Evolutionary conservation across 2,797 vertebrate species (phyloP).

Genomic region (Pantherophis alleghaniensis): DNA sequence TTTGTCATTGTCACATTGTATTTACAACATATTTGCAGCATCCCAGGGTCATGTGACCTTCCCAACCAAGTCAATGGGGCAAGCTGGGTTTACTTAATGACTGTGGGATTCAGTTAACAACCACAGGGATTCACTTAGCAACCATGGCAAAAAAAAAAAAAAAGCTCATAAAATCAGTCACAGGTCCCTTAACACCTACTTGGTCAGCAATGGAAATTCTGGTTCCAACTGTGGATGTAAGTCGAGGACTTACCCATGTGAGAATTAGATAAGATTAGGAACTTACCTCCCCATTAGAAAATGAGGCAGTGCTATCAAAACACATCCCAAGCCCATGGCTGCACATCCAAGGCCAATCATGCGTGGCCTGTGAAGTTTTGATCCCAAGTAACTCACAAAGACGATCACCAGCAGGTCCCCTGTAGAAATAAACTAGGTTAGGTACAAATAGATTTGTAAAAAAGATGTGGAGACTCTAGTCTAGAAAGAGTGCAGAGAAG

Average conservation of each 20-base stretch:
- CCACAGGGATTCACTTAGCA: not conserved
- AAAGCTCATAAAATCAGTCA: not conserved
- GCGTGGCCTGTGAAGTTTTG: slow-evolving; percentile 85
- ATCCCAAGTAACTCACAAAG: slow-evolving; percentile 88
- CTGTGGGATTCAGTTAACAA: not conserved
- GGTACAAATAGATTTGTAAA: not conserved
- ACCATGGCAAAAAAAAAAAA: not conserved
- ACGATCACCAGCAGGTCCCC: slow-evolving; percentile 85
- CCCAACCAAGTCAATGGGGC: not conserved
- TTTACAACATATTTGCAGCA: not conserved
- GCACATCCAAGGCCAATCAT: slow-evolving; percentile 83
- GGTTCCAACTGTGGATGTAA: not conserved
- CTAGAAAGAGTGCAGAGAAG: no score
- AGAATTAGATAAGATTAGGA: not conserved
- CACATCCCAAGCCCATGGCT: slow-evolving; percentile 81
- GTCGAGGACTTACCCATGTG: not conserved
- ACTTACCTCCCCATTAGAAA: slow-evolving; percentile 85
- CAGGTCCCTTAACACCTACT: not conserved
- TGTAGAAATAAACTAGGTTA: slow-evolving; percentile 49
- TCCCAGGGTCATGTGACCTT: not conserved
- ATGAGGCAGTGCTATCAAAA: slow-evolving; percentile 84
- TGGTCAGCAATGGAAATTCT: not conserved
- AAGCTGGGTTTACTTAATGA: not conserved
- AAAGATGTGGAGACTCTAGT: no score
- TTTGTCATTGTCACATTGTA: not conserved